Evolutionary conservation across 2,797 vertebrate genomes (phyloP).

Genomic region (Artibeus jamaicensis): DNA sequence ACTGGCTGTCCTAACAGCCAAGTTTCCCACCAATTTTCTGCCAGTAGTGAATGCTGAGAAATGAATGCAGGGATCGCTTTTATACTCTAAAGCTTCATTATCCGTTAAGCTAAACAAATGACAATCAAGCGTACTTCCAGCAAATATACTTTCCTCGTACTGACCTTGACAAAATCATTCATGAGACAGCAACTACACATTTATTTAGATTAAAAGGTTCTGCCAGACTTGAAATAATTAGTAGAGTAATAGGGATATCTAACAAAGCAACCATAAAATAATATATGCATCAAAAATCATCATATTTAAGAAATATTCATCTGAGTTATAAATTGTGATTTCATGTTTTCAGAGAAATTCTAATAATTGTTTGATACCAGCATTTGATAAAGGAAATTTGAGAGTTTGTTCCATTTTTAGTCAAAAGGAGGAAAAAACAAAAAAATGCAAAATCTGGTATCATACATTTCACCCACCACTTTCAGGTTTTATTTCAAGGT

Average conservation of each 20-base stretch:
- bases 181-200: not conserved
- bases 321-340: constrained; percentile 32
- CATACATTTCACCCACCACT: constrained; percentile 1
- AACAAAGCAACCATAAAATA: constrained; percentile 33
- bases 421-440: not conserved
- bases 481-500: constrained; percentile 49
- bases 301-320: constrained; percentile 22
- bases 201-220: constrained; percentile 63
- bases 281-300: constrained; percentile 44
- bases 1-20: constrained; percentile 15
- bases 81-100: constrained; percentile 36
- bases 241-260: constrained; percentile 42
- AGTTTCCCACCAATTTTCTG: constrained; percentile 53
- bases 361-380: not conserved
- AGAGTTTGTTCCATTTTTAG: not conserved
- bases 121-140: constrained; percentile 35
- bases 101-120: constrained; percentile 55
- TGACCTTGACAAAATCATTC: constrained; percentile 18
- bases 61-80: constrained; percentile 23
- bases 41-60: constrained; percentile 25
- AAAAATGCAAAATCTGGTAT: constrained; percentile 39
- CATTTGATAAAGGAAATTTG: not conserved
- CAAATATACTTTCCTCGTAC: not conserved
- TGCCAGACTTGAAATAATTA: constrained; percentile 68
- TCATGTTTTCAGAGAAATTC: constrained; percentile 39